Conservation (phyloP, 2,113 vertebrate genomes). For the Salvator merianae region DNA sequence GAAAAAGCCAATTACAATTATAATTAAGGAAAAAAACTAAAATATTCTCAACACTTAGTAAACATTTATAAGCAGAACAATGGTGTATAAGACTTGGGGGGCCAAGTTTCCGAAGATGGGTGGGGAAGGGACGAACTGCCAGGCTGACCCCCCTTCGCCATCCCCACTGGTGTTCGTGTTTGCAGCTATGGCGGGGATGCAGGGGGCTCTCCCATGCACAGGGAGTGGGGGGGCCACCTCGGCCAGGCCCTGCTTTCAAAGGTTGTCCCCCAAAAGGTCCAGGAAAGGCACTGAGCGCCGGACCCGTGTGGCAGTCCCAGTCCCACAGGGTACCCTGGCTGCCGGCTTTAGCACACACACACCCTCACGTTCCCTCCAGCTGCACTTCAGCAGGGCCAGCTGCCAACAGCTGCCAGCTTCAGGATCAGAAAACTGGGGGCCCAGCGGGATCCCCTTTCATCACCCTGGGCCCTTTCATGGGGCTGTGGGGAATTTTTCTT, state of each 20-base stretch:
- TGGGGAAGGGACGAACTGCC: slow-evolving; percentile 32
- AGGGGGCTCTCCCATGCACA: slow-evolving; percentile 55
- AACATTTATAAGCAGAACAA: slow-evolving; percentile 78
- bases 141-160: slow-evolving; percentile 47
- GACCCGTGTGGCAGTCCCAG: background rate
- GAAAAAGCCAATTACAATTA: slow-evolving; percentile 87
- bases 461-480: slow-evolving; percentile 19
- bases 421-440: background rate
- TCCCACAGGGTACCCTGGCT: background rate
- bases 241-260: slow-evolving; percentile 57
- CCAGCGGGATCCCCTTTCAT: slow-evolving; percentile 35
- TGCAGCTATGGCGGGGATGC: slow-evolving; percentile 47
- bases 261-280: slow-evolving; percentile 45
- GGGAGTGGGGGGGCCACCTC: slow-evolving; percentile 54
- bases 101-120: slow-evolving; percentile 65
- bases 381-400: slow-evolving; percentile 38
- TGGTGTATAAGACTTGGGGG: slow-evolving; percentile 69
- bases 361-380: slow-evolving; percentile 31
- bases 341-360: slow-evolving; percentile 45
- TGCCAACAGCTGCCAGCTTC: slow-evolving; percentile 28
- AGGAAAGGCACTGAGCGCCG: slow-evolving; percentile 23
- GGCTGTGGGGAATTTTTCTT: slow-evolving; percentile 37
- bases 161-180: slow-evolving; percentile 43
- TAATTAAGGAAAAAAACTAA: slow-evolving; percentile 81
- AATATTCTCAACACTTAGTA: slow-evolving; percentile 79